Evolutionary conservation across 2,888 invertebrate genomes (phyloP).

Genomic region (Drosophila pseudotakahashii): DNA sequence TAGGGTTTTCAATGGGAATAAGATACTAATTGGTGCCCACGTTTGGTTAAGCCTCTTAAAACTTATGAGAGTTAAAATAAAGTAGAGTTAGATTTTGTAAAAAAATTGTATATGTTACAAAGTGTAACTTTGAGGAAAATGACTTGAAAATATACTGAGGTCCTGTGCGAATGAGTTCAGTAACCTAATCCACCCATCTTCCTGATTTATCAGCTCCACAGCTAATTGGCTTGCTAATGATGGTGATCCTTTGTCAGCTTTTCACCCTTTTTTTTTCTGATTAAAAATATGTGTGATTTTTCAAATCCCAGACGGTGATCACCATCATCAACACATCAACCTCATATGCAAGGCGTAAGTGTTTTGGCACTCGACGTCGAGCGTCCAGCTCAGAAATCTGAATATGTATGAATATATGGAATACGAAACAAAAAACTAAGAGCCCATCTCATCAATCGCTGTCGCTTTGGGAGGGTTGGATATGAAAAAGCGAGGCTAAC

Average conservation of each 20-base stretch:
- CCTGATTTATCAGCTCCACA: slow-evolving; percentile 8
- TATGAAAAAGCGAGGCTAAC: slow-evolving; percentile 34
- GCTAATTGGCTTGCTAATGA: slow-evolving; percentile 39
- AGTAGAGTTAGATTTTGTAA: too few relatives aligned
- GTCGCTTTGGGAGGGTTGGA: slow-evolving; percentile 50
- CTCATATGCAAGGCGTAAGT: slow-evolving; percentile 38
- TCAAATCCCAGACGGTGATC: slow-evolving; percentile 27
- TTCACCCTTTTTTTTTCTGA: slow-evolving; percentile 23
- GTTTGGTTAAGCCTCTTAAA: neutral
- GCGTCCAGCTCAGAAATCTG: slow-evolving; percentile 45
- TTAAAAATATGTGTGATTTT: slow-evolving; percentile 27
- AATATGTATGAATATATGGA: neutral
- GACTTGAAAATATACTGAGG: neutral
- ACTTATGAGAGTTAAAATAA: neutral
- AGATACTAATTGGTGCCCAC: slow-evolving; percentile 3
- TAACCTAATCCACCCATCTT: neutral
- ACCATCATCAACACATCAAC: slow-evolving; percentile 38
- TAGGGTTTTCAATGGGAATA: slow-evolving; percentile 1
- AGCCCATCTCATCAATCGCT: slow-evolving; percentile 61
- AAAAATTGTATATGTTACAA: too few relatives aligned
- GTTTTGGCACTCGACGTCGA: slow-evolving; percentile 57
- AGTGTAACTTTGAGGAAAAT: too few relatives aligned
- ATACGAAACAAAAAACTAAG: slow-evolving; percentile 4
- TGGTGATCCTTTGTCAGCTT: slow-evolving; percentile 7
- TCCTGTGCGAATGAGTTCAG: neutral